Conservation (phyloP, 2,888 invertebrate genomes). For the Caenorhabditis plicata region DNA sequence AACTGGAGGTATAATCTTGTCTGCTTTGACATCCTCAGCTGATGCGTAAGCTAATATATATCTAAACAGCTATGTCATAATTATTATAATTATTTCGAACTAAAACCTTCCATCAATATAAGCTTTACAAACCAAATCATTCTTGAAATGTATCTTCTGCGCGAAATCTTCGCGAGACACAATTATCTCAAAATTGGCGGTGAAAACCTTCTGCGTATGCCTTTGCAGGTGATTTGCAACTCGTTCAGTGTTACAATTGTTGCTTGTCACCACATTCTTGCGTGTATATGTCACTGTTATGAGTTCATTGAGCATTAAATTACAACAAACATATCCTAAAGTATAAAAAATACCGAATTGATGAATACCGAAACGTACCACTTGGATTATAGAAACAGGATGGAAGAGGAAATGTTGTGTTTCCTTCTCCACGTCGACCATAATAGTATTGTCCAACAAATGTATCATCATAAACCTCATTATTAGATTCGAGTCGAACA, state of each 20-base stretch:
- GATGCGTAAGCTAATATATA: constrained; percentile 43
- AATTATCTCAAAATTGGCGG: constrained; percentile 45
- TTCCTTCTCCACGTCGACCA: constrained; percentile 30
- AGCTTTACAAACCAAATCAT: constrained; percentile 50
- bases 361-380: constrained; percentile 18
- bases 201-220: constrained; percentile 36
- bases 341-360: not conserved
- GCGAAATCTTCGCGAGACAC: constrained; percentile 49
- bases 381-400: constrained; percentile 56
- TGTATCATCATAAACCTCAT: constrained; percentile 30
- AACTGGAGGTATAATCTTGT: constrained; percentile 32
- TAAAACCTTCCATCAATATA: constrained; percentile 44
- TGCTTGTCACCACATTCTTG: constrained; percentile 26
- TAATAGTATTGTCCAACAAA: constrained; percentile 41
- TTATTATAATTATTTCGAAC: not conserved
- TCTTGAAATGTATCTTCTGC: constrained; percentile 50
- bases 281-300: constrained; percentile 45
- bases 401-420: constrained; percentile 46
- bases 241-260: constrained; percentile 42
- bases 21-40: constrained; percentile 30
- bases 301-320: constrained; percentile 46
- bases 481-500: too few relatives aligned
- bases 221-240: constrained; percentile 34
- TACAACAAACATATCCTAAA: constrained; percentile 54
- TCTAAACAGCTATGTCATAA: constrained; percentile 9